Evolutionary conservation across 92 coral and sea anemone species (phyloP), one percentile per base, ranked within the genome.

Genomic region (Isaurus tuberculatus): DNA sequence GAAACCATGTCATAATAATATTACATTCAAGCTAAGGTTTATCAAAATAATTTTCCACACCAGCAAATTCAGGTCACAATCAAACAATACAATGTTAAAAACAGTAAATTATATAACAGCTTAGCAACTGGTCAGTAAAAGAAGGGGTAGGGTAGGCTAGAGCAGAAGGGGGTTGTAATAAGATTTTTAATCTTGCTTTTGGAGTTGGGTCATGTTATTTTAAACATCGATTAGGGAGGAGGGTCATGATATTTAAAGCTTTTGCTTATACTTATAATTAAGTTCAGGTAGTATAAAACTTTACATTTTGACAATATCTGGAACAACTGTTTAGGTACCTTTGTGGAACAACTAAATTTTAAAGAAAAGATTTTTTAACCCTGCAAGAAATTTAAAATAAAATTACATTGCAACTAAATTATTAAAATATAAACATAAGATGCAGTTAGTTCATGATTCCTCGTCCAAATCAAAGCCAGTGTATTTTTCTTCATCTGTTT

Each of bases 61-160:
- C 26, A 20, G 63, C 28, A 55, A 55, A 55, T 55, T 55, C 63
- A 55, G 58, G 22, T 51, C 22, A 51, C 58, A 55, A 55, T 55
- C 63, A 19, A 10, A 19, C 63, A 55, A 55, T 55, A 55, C 26
- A 55, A 55, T 55, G 8, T 55, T 55, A 55, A 55, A 20, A 55
- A 55, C 63, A 55, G 63, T 19, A 55, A 55, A 19, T 55, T 55
- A 55, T 6, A n/a, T 19, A 3, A 55, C 9, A 55, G 63, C 63
- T 55, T 55, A 55, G 26, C 63, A 55, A 55, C 63, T 55, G 63
- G 63, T 55, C 63, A 55, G 26, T 55, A 55, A 55, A 22, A 19
- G 26, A 55, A 19, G 63, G 63, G 63, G 63, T 19, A 55, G 63
- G 63, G 61, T 53, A 17, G 61, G 61, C 61, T 53, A 3, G 61